A percentile compares a stretch with the other conserved stretches of the same genome.
phyloP scores from a whole-genome alignment of 2,888 invertebrate species.

The Polydrusus pterygomalis region DNA sequence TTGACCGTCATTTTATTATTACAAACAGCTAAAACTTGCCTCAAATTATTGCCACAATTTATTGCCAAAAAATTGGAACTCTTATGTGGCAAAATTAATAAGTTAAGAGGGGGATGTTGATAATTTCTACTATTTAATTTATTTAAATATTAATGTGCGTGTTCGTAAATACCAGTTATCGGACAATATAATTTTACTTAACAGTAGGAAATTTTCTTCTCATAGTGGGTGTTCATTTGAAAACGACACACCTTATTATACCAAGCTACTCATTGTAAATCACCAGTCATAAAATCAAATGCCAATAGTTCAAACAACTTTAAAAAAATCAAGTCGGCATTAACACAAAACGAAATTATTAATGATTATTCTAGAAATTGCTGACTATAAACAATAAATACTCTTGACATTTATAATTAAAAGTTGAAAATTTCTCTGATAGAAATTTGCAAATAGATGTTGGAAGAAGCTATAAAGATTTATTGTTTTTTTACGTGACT shows the following conservation, averaged over 20 bases:
- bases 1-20: too few relatives aligned
- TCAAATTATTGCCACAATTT: too few relatives aligned
- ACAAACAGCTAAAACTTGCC: too few relatives aligned
- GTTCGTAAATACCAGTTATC: too few relatives aligned
- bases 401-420: conserved; percentile 10
- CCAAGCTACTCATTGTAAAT: neutral
- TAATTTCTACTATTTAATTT: too few relatives aligned
- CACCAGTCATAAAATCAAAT: neutral
- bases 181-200: too few relatives aligned
- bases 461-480: neutral
- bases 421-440: conserved; percentile 9
- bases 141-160: too few relatives aligned
- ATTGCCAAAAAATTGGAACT: too few relatives aligned
- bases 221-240: neutral
- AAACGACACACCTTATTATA: neutral
- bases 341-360: neutral
- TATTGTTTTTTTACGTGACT: neutral
- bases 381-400: neutral
- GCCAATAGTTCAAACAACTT: neutral
- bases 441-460: conserved; percentile 1
- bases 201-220: neutral
- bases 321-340: neutral
- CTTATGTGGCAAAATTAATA: too few relatives aligned
- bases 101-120: too few relatives aligned
- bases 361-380: neutral